Conservation (phyloP, 2,113 vertebrate species). For the Ochotona curzoniae region DNA sequence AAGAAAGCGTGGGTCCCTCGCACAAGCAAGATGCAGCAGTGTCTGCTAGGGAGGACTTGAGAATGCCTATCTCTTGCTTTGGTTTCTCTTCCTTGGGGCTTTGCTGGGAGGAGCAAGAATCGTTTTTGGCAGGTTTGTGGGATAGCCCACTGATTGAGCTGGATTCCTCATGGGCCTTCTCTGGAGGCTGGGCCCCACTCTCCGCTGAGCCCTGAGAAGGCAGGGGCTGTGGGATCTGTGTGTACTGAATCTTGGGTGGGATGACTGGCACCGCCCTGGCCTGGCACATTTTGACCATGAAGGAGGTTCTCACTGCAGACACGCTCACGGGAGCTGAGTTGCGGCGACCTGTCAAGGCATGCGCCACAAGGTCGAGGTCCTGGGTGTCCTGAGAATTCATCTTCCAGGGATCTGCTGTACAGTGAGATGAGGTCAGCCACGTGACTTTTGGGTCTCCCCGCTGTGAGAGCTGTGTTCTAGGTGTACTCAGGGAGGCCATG, state of each 20-base stretch:
- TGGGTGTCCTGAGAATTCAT: constrained; percentile 67
- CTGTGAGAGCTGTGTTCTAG: constrained; percentile 77
- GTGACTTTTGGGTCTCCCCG: constrained; percentile 81
- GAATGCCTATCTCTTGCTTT: constrained; percentile 89
- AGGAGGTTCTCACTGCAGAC: constrained; percentile 94
- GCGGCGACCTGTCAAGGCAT: constrained; percentile 88
- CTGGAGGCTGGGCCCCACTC: constrained; percentile 16
- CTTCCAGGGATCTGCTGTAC: constrained; percentile 79
- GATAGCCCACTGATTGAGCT: constrained; percentile 67
- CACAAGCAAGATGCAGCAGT: constrained; percentile 79
- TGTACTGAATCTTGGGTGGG: constrained; percentile 96
- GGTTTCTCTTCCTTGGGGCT: constrained; percentile 84
- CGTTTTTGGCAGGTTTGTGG: constrained; percentile 71
- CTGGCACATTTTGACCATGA: constrained; percentile 98
- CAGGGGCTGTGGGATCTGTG: constrained; percentile 93
- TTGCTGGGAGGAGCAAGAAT: constrained; percentile 64
- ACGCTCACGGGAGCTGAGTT: constrained; percentile 97
- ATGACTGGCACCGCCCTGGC: constrained; percentile 96
- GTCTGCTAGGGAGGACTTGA: constrained; percentile 80
- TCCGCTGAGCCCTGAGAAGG: constrained; percentile 84
- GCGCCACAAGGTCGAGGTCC: constrained; percentile 84
- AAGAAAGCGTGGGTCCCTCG: constrained; percentile 72
- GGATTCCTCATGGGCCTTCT: constrained; percentile 84
- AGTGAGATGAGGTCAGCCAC: constrained; percentile 60
- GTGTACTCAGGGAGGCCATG: constrained; percentile 74